phyloP scores from a whole-genome alignment of 2,888 invertebrate genomes.

The Tholera decimalis region DNA sequence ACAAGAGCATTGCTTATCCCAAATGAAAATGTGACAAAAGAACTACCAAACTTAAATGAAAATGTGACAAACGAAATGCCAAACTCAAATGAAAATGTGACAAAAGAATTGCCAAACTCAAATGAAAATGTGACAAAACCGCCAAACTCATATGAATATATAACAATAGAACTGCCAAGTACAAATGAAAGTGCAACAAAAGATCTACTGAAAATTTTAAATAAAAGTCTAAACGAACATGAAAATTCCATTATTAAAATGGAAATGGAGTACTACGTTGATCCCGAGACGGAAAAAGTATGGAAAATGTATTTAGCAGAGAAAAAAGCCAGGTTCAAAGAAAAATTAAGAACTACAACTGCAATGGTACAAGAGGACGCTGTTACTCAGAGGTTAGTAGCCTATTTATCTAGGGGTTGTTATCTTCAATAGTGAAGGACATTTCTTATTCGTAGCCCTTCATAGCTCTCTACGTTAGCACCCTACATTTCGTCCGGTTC shows the following conservation, averaged over 20 bases:
- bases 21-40: background rate
- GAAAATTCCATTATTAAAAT: background rate
- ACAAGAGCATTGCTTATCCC: background rate
- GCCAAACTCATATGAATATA: background rate
- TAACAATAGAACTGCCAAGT: background rate
- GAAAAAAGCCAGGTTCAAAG: background rate
- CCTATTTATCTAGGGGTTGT: too few species aligned
- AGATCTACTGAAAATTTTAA: background rate
- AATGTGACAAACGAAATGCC: background rate
- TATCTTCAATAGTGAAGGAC: too few species aligned
- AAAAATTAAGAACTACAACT: background rate
- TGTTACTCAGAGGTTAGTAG: conserved; percentile 4
- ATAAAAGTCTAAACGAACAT: background rate
- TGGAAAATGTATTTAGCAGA: conserved; percentile 1
- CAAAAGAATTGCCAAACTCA: background rate
- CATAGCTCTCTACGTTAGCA: too few species aligned
- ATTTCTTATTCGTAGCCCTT: too few species aligned
- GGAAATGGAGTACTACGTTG: background rate
- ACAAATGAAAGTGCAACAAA: background rate
- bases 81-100: background rate
- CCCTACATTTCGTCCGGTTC: too few species aligned
- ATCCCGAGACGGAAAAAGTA: background rate
- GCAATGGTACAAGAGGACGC: background rate
- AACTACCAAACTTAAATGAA: background rate
- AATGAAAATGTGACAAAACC: background rate